Base-by-base conservation (phyloP, 1,140 invertebrate species). In the Atta texana region DNA sequence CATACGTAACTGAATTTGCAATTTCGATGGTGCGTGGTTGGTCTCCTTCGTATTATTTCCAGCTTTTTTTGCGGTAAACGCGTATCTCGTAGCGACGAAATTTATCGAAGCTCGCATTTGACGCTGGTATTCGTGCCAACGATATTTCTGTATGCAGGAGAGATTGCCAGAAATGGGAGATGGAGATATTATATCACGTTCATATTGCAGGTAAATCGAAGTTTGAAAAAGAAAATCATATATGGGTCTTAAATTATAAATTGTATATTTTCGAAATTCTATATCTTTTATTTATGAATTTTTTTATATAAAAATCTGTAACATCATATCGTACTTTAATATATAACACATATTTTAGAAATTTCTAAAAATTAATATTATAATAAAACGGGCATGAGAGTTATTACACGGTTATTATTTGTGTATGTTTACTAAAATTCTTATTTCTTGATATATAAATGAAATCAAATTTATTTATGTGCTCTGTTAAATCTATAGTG, bases 31-130 rank as follows among this genome's bases (percentile, higher is more conserved):
- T 28, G 34, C 39, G 21, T 39, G 68, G 49, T 16, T 64, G 53
- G 77, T 71, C 44, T 69, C 69, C 31, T 44, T 59, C 69, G 68
- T 21, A 51, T 69, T 69, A 78, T 74, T 61, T 49, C 55, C 39
- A 28, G 24, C 49, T 74, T 74, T 74, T 77, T 75, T 80, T 80
- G 77, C 64, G n/a, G 64, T 39, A 69, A 81, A 81, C 44, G 39
- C 21, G 24, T 78, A 57, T 44, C 59, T 61, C 63, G 77, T 51
- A n/a, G 61, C 68, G 51, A 10, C 24, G 39, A 18, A 61, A 74
- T 84, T 84, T 84, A 84, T 84, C 69, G 80, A 74, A 31, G 39
- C 12, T 44, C 34, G 69, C 21, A 18, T 59, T 72, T 18, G 24
- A 14, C 10, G 12, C 34, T 28, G 24, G 44, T 21, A 21, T 12